Evolutionary conservation across 2,797 vertebrate genomes (phyloP), one percentile per base, ranked within the genome.

Genomic region (Scolopax rusticola): DNA sequence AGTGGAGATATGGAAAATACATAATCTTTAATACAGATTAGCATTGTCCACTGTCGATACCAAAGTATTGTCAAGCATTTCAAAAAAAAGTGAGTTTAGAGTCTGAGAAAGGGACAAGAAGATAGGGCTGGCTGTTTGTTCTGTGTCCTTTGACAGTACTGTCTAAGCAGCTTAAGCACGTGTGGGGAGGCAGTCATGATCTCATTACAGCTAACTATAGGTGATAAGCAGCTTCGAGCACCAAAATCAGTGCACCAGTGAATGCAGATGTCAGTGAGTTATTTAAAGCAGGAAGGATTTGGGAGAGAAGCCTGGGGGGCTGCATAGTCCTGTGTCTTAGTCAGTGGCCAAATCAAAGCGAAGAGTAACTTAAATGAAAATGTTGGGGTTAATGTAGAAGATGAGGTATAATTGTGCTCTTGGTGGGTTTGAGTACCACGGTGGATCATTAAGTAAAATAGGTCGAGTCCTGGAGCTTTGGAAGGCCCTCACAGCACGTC

Each of bases 201-300:
- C 90, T 94, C 94, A 87, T 95, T 97, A 94, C 74, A 87, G 93
- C 93, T 94, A 97, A 92, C 85, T 91, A 84, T 84, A 86, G 93
- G 89, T 0, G 88, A 96, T 95, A 95, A 96, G 93, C 80, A 91
- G 94, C 94, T 97, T 95, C 33, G 15, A 87, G 64, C 93, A 93
- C 88, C 93, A 92, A 90, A 95, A 89, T 79, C 93, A 90, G 94
- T 82, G 80, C 74, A 63, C 53, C 59, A 94, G 54, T 0, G 11
- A 85, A 76, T 96, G 86, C 95, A 89, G 95, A 93, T 95, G 95
- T 92, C 95, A 64, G 83, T 20, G 95, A 89, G 92, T 95, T 96
- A 95, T 96, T 96, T 96, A 95, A 93, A 95, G 95, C 92, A 93
- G 86, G 86, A 87, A 87, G 90, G 90, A 92, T 92, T 79, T 93